Evolutionary conservation across 2,888 invertebrate species (phyloP).

Genomic region (Andrena minutula): DNA sequence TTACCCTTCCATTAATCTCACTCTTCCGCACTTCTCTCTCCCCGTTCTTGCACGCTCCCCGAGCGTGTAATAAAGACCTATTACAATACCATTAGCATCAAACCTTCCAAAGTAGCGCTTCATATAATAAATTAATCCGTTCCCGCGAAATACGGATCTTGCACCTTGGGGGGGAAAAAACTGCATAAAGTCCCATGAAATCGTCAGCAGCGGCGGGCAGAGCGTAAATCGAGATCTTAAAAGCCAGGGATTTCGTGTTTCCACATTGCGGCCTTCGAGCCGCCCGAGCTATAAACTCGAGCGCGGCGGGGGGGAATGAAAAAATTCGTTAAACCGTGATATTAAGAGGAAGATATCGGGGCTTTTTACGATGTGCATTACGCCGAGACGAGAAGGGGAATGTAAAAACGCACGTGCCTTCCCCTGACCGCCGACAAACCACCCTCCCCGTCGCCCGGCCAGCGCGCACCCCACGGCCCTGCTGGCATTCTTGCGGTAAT

Average conservation of each 20-base stretch:
- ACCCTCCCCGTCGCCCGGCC: slow-evolving; percentile 45
- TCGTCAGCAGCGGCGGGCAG: background rate
- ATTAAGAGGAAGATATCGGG: slow-evolving; percentile 63
- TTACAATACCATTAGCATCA: background rate
- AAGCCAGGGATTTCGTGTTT: slow-evolving; percentile 1
- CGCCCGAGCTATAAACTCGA: slow-evolving; percentile 24
- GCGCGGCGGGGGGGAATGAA: slow-evolving; percentile 23
- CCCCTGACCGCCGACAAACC: slow-evolving; percentile 56
- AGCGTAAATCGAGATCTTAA: slow-evolving; percentile 22
- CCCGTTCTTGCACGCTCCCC: background rate
- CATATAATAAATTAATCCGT: background rate
- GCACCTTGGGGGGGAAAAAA: background rate
- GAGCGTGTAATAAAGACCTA: background rate
- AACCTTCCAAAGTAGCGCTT: background rate
- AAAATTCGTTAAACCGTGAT: slow-evolving; percentile 58
- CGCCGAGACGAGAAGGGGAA: slow-evolving; percentile 66
- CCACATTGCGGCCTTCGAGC: background rate
- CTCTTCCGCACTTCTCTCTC: background rate
- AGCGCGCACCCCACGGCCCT: slow-evolving; percentile 42
- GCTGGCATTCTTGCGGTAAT: slow-evolving; percentile 76
- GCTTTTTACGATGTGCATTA: slow-evolving; percentile 65
- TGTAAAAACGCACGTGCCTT: slow-evolving; percentile 68
- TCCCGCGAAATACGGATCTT: slow-evolving; percentile 1
- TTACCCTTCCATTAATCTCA: too few relatives aligned
- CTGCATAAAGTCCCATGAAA: slow-evolving; percentile 3